These are phyloP conservation scores for Auanema freiburgensis DNA, from an alignment of 2,888 invertebrate species.

Conservation along the genomic window DNA sequence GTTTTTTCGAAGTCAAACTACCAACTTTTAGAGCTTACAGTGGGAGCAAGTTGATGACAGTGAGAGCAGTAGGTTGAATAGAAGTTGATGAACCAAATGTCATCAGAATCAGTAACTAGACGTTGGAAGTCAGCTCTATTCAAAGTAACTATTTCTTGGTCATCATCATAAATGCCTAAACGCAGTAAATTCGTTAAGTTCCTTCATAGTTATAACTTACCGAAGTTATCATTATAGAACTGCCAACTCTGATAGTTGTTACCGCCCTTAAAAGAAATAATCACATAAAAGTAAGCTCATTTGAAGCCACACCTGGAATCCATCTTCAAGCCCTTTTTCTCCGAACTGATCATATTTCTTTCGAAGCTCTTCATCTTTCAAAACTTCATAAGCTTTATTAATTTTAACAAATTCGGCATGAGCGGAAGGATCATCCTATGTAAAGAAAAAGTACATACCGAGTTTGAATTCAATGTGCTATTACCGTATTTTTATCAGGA, in stretches of 20 bases:
- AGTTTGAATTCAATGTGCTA: background rate
- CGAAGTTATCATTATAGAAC: slow-evolving; percentile 80
- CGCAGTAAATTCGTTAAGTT: no score
- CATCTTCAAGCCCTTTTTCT: slow-evolving; percentile 73
- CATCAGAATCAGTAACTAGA: slow-evolving; percentile 69
- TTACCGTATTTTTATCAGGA: slow-evolving; percentile 75
- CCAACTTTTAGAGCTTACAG: slow-evolving; percentile 65
- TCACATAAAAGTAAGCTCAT: no score
- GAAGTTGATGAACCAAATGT: slow-evolving; percentile 83
- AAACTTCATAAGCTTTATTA: slow-evolving; percentile 81
- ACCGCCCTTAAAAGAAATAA: slow-evolving; percentile 66
- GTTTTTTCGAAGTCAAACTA: background rate
- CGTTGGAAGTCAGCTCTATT: slow-evolving; percentile 75
- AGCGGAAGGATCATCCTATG: slow-evolving; percentile 76
- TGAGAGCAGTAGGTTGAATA: slow-evolving; percentile 85
- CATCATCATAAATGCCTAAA: slow-evolving; percentile 80
- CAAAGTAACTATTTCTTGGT: slow-evolving; percentile 79
- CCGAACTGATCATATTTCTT: slow-evolving; percentile 70
- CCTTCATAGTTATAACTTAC: slow-evolving; percentile 66
- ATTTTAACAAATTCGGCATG: slow-evolving; percentile 79
- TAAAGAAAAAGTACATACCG: slow-evolving; percentile 14
- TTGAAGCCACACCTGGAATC: slow-evolving; percentile 64
- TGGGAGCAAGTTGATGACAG: slow-evolving; percentile 80
- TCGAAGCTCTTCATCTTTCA: slow-evolving; percentile 78
- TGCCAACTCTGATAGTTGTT: slow-evolving; percentile 79